A percentile compares a stretch with the other conserved stretches of the same genome.
Evolutionary conservation across 2,113 vertebrate species (phyloP).

Genomic region (Loxodonta africana): DNA sequence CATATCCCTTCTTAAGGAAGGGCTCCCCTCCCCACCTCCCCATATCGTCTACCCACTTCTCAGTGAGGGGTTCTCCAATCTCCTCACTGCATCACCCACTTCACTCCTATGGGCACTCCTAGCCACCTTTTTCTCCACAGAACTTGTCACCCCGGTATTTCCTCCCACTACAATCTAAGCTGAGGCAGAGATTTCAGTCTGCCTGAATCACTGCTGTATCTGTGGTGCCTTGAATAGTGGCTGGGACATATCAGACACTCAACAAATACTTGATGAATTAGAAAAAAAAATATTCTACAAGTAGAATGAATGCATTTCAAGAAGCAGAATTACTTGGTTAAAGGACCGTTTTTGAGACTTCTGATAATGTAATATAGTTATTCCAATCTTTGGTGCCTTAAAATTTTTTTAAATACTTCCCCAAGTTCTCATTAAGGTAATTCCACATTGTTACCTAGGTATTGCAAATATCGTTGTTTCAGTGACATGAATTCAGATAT

Average conservation of each 20-base stretch:
- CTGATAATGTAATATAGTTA: slow-evolving; percentile 26
- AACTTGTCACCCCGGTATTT: not conserved
- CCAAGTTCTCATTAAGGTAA: slow-evolving; percentile 38
- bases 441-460: not conserved
- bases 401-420: slow-evolving; percentile 20
- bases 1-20: not conserved
- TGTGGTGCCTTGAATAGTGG: not conserved
- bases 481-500: slow-evolving; percentile 15
- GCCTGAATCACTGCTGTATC: slow-evolving; percentile 20
- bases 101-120: not conserved
- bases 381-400: slow-evolving; percentile 34
- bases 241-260: not conserved
- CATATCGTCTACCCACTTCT: not conserved
- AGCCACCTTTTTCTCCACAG: slow-evolving; percentile 38
- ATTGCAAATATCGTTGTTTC: slow-evolving; percentile 21
- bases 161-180: slow-evolving; percentile 1
- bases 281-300: slow-evolving; percentile 17
- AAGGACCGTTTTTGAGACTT: slow-evolving; percentile 49
- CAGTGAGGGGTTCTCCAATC: not conserved
- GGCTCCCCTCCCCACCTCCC: not conserved
- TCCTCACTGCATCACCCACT: not conserved
- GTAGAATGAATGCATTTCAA: slow-evolving; percentile 10
- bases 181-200: slow-evolving; percentile 33
- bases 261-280: slow-evolving; percentile 23
- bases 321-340: not conserved